Conservation (phyloP, 1,140 invertebrate species). For the Meloidogyne chitwoodi region DNA sequence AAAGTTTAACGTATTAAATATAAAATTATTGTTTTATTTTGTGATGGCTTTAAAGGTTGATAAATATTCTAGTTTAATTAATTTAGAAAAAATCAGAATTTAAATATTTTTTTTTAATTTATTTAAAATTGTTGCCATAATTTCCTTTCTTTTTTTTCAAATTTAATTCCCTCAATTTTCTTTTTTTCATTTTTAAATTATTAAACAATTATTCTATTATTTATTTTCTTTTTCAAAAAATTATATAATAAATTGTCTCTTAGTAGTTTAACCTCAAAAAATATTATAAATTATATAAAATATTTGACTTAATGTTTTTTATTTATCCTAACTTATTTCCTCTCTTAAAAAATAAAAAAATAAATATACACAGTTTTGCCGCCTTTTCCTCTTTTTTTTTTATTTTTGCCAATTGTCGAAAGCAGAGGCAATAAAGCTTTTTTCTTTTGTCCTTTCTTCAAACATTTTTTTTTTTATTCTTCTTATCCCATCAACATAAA, state of each 20-base stretch:
- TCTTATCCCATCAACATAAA: slow-evolving; percentile 1
- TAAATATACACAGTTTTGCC: background rate
- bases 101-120: no score
- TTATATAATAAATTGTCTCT: background rate
- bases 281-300: background rate
- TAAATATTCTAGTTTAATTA: no score
- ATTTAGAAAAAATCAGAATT: no score
- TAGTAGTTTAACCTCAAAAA: background rate
- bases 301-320: background rate
- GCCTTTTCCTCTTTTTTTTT: background rate
- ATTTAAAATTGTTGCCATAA: no score
- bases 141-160: no score
- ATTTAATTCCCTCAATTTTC: no score
- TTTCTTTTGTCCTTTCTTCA: background rate
- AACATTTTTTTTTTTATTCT: background rate
- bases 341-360: background rate
- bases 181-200: background rate
- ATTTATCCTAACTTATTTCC: background rate
- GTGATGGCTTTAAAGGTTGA: no score
- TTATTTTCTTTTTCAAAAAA: background rate
- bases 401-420: slow-evolving; percentile 1
- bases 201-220: background rate
- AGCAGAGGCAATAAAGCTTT: background rate
- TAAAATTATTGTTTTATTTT: no score
- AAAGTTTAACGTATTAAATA: no score